A percentile compares a stretch with the other conserved stretches of the same genome.
Conservation (phyloP, 2,888 invertebrate species). For the Mythimna loreyi region DNA sequence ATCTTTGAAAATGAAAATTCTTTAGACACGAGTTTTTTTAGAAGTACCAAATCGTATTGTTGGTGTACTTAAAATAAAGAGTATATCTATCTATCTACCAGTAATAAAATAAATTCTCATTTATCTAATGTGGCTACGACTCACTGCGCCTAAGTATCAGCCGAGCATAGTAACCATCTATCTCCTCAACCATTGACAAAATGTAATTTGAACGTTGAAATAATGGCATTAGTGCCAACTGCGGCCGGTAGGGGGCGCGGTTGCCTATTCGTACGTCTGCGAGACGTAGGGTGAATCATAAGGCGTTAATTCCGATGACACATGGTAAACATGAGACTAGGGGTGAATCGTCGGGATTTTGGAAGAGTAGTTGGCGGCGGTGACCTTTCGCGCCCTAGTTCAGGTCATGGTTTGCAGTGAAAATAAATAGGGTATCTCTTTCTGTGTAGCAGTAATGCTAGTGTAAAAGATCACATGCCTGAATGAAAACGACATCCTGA, state of each 20-base stretch:
- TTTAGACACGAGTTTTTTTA: background rate
- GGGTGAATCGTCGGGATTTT: constrained; percentile 30
- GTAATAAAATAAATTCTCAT: constrained; percentile 46
- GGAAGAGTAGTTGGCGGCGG: background rate
- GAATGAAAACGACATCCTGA: no score
- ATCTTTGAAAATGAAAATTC: background rate
- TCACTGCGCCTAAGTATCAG: constrained; percentile 14
- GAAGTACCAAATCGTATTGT: no score
- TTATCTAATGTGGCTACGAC: constrained; percentile 22
- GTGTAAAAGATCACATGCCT: no score
- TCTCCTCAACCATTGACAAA: constrained; percentile 37
- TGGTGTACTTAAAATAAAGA: no score
- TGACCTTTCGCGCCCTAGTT: no score
- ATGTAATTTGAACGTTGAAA: constrained; percentile 46
- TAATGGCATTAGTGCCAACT: constrained; percentile 39
- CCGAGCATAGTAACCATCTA: constrained; percentile 22
- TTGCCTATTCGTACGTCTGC: constrained; percentile 37
- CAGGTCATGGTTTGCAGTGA: no score
- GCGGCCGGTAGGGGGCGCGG: constrained; percentile 29
- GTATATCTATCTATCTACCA: no score
- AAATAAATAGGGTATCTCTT: no score
- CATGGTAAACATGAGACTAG: constrained; percentile 26
- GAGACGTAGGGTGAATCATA: constrained; percentile 68
- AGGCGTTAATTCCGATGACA: constrained; percentile 68
- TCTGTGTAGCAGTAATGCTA: no score